Conservation (phyloP, 2,113 vertebrate species). For the Nettapus auritus region DNA sequence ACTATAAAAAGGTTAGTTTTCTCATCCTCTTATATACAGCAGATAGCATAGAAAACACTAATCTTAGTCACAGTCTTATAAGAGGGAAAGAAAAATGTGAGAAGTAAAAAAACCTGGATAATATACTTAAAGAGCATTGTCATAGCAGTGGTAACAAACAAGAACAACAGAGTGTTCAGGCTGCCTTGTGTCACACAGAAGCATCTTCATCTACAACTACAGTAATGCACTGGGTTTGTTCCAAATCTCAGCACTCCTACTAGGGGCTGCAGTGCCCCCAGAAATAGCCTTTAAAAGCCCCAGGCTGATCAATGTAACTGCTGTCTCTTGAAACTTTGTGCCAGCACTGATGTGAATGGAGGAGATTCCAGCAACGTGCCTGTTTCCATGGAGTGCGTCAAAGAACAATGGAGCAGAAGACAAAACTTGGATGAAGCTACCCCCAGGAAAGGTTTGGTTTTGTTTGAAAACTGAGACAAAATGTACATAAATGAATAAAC, state of each 20-base stretch:
- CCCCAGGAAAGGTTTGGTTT: neutral
- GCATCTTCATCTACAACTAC: neutral
- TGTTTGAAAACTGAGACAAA: conserved; percentile 32
- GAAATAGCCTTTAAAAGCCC: neutral
- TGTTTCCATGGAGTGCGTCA: accelerated
- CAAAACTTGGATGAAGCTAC: neutral
- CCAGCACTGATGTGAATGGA: neutral
- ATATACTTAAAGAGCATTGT: neutral
- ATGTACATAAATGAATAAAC: conserved; percentile 34
- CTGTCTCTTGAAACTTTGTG: neutral
- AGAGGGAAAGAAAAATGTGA: neutral
- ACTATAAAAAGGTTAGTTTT: neutral
- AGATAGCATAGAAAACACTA: neutral
- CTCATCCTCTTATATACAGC: neutral
- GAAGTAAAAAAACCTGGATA: neutral
- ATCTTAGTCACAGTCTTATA: neutral
- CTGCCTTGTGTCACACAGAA: neutral
- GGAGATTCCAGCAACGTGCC: neutral
- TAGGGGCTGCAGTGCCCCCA: neutral
- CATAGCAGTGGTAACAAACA: accelerated
- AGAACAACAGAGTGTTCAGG: neutral
- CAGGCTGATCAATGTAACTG: neutral
- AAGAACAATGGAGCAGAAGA: conserved; percentile 13
- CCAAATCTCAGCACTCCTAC: neutral
- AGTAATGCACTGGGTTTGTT: neutral